Evolutionary conservation across 2,888 invertebrate genomes (phyloP), one percentile per base, ranked within the genome.

Genomic region (Stegophylla sp.): DNA sequence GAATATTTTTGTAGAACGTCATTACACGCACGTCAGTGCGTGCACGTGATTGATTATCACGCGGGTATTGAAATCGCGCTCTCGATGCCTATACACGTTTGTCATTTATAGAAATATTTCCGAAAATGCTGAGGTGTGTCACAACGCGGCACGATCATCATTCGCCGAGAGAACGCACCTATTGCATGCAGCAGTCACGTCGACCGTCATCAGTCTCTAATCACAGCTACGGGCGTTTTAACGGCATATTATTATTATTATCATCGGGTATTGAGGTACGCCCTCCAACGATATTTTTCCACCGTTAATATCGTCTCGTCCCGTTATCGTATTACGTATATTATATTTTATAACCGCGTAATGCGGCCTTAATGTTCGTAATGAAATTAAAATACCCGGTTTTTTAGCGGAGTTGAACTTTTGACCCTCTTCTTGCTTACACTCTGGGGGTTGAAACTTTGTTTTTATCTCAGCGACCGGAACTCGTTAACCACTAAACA

Each of bases 351-450:
- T 48, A 63, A 75, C 63, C 34, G 20, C 59, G 59, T 74, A 74
- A 74, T 74, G 63, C 17, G 63, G 48, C 63, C 48, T 74, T 63
- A 63, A 74, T 63, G 74, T 63, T 51, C 26, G 15, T 48, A 51
- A 75, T 75, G 63, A 75, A 75, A 64, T 74, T 74, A 51, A 63
- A 74, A 63, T n/a, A 10, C 63, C 4, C 4, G n/a, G 73, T 20
- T 74, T 74, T n/a, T 63, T 74, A 74, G 48, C n/a, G 20, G 10
- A 61, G 74, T 74, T 74, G 74, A 74, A 74, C 74, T 74, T 74
- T 74, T 74, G 74, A 74, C 74, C 74, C 63, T 74, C 34, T 74
- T 61, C 23, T 48, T 10, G 17, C 48, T 63, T 20, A 15, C 74
- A 48, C 48, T 74, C 28, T n/a, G 20, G 48, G 20, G 63, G 74